Evolutionary conservation across 1,140 invertebrate species (phyloP).

Genomic region (Drosophila asahinai): DNA sequence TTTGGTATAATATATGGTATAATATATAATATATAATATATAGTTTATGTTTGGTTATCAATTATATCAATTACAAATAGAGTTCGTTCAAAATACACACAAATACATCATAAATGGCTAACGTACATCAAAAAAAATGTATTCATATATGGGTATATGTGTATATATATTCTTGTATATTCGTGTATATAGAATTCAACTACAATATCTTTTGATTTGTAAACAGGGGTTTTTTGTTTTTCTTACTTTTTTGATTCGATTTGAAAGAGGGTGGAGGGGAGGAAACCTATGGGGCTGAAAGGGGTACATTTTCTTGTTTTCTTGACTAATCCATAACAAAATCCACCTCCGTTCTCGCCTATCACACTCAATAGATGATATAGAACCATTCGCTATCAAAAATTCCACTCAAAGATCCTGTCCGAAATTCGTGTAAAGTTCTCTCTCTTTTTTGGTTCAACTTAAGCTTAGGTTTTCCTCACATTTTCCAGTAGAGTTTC

Average conservation of each 20-base stretch:
- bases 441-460: not conserved
- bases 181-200: constrained; percentile 23
- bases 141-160: constrained; percentile 1
- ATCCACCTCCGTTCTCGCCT: constrained; percentile 32
- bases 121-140: constrained; percentile 25
- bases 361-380: constrained; percentile 32
- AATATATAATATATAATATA: not conserved
- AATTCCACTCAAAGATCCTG: constrained; percentile 9
- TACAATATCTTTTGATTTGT: constrained; percentile 36
- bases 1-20: too few species aligned
- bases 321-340: constrained; percentile 16
- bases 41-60: constrained; percentile 5
- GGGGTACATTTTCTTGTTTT: not conserved
- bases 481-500: not conserved
- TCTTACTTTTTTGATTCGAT: constrained; percentile 8
- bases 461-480: constrained; percentile 16
- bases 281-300: not conserved
- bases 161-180: constrained; percentile 25
- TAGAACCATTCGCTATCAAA: constrained; percentile 11
- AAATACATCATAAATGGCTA: constrained; percentile 29
- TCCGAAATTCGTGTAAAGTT: constrained; percentile 42
- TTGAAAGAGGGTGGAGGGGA: constrained; percentile 3
- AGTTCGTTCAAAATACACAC: constrained; percentile 22
- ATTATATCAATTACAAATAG: constrained; percentile 27
- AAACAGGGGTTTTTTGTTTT: constrained; percentile 1